Evolutionary conservation across 2,888 invertebrate species (phyloP).

Genomic region (Apodemia zela): DNA sequence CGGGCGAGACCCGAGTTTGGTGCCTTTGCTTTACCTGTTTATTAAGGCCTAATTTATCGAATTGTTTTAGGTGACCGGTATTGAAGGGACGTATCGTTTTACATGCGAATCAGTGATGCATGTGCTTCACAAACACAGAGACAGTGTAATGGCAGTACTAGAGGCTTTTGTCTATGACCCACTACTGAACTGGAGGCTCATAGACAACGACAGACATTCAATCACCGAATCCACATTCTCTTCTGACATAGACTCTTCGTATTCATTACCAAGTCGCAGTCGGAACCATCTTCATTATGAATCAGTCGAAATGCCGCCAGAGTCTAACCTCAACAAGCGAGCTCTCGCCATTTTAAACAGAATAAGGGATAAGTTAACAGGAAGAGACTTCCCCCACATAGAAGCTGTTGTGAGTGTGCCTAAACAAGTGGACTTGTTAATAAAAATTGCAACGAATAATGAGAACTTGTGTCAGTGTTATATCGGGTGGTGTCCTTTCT

Average conservation of each 20-base stretch:
- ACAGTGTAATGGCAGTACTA: slow-evolving; percentile 99
- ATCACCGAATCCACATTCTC: slow-evolving; percentile 65
- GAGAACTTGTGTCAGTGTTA: slow-evolving; percentile 99
- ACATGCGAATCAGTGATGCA: slow-evolving; percentile 99
- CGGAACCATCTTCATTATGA: slow-evolving; percentile 62
- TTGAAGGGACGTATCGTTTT: slow-evolving; percentile 97
- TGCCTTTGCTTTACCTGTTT: too few relatives aligned
- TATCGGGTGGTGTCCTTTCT: slow-evolving; percentile 97
- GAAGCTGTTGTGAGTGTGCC: slow-evolving; percentile 89
- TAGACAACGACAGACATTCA: slow-evolving; percentile 80
- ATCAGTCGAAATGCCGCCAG: slow-evolving; percentile 80
- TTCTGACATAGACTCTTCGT: slow-evolving; percentile 62
- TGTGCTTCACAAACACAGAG: slow-evolving; percentile 97
- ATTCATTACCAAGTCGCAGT: slow-evolving; percentile 61
- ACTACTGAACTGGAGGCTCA: slow-evolving; percentile 97
- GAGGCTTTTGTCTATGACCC: slow-evolving; percentile 99
- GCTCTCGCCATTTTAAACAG: slow-evolving; percentile 94
- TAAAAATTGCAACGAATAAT: slow-evolving; percentile 97
- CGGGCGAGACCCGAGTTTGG: too few relatives aligned
- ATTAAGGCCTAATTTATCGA: too few relatives aligned
- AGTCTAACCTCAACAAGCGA: slow-evolving; percentile 92
- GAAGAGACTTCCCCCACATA: slow-evolving; percentile 90
- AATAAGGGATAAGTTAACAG: slow-evolving; percentile 96
- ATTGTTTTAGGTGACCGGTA: slow-evolving; percentile 90
- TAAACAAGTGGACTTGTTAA: slow-evolving; percentile 95